Evolutionary conservation across 2,113 vertebrate species (phyloP).

Genomic region (Limnothrissa miodon): DNA sequence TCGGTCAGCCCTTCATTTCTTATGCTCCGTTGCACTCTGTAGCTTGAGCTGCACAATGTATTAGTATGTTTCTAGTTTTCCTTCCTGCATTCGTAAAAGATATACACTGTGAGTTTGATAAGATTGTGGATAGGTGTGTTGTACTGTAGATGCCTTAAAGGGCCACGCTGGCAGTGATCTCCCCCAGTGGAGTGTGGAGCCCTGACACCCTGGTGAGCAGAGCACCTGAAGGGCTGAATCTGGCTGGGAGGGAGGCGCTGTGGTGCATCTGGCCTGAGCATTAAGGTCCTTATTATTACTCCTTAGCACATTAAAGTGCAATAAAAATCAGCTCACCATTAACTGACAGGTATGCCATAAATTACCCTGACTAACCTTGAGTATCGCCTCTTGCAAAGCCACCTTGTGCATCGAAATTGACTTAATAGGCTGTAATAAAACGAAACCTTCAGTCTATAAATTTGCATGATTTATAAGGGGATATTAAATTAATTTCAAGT

Average conservation of each 20-base stretch:
- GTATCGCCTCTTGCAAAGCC: constrained; percentile 54
- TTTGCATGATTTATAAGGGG: constrained; percentile 66
- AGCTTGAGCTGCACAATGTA: background rate
- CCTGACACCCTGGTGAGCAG: background rate
- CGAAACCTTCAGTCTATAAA: constrained; percentile 68
- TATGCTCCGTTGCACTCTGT: background rate
- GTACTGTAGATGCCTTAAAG: background rate
- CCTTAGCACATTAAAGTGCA: constrained; percentile 47
- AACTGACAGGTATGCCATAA: constrained; percentile 61
- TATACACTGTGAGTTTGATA: background rate
- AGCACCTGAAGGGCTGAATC: background rate
- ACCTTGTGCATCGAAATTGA: constrained; percentile 67
- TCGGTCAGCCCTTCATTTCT: background rate
- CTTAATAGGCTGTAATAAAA: constrained; percentile 70
- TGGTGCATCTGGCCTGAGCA: constrained; percentile 40
- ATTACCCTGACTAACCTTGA: constrained; percentile 52
- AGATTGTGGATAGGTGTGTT: background rate
- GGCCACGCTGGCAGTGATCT: background rate
- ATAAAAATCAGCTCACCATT: constrained; percentile 47
- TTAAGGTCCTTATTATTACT: constrained; percentile 35
- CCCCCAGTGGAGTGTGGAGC: background rate
- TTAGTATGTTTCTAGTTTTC: background rate
- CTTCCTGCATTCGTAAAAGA: background rate
- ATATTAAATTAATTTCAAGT: constrained; percentile 54
- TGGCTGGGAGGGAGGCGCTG: background rate